These are phyloP conservation scores for Vipera ursinii DNA, from an alignment of 2,797 vertebrate species.

Conservation along the genomic window DNA sequence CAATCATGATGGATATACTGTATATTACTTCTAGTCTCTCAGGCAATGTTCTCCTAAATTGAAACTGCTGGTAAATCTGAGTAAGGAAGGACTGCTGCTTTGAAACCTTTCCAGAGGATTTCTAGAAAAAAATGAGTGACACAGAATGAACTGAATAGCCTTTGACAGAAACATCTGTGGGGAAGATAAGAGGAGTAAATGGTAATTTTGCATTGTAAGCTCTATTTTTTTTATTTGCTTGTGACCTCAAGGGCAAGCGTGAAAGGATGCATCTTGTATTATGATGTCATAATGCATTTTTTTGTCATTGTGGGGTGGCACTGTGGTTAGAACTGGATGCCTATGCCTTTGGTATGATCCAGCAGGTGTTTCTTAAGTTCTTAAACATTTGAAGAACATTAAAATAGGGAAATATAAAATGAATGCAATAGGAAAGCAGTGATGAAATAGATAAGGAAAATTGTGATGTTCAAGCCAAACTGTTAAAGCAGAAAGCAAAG, in stretches of 20 bases:
- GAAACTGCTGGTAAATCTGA: background rate
- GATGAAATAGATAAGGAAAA: background rate
- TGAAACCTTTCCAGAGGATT: background rate
- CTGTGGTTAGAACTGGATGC: background rate
- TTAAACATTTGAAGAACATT: background rate
- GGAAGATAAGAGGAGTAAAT: background rate
- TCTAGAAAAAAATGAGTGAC: background rate
- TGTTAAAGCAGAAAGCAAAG: background rate
- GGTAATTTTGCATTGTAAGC: background rate
- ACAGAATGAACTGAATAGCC: background rate
- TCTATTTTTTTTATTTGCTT: background rate
- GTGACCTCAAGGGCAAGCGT: background rate
- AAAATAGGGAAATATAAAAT: background rate
- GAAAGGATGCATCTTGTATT: background rate
- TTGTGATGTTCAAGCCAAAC: background rate
- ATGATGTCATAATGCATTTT: background rate
- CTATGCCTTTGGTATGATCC: background rate
- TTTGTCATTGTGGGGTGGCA: background rate
- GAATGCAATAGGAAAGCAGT: background rate
- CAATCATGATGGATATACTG: background rate
- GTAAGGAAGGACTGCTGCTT: background rate
- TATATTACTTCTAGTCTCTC: background rate
- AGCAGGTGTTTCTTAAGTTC: background rate
- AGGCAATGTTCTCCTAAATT: background rate
- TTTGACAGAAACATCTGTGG: background rate